Evolutionary conservation across 2,888 invertebrate genomes (phyloP).

Genomic region (Andricus curvator): DNA sequence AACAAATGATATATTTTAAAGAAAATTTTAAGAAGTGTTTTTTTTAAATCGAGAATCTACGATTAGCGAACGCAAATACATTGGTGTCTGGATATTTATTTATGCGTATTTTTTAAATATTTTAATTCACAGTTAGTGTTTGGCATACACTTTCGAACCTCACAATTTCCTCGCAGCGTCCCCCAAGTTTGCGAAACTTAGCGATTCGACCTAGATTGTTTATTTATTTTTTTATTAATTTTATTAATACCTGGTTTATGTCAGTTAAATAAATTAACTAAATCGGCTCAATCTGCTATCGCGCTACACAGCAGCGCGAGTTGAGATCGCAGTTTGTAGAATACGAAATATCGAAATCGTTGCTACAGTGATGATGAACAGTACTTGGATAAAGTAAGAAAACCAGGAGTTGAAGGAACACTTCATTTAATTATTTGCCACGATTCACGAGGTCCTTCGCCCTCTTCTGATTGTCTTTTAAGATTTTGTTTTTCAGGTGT

Average conservation of each 20-base stretch:
- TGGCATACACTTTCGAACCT: constrained; percentile 5
- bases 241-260: constrained; percentile 44
- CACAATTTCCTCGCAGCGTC: neutral
- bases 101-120: constrained; percentile 36
- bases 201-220: neutral
- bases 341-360: constrained; percentile 55
- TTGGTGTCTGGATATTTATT: neutral
- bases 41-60: constrained; percentile 10
- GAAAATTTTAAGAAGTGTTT: constrained; percentile 14
- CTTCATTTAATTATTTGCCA: constrained; percentile 66
- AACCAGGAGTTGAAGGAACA: constrained; percentile 51
- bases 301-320: constrained; percentile 72
- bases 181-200: constrained; percentile 11
- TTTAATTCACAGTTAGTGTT: constrained; percentile 48
- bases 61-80: neutral
- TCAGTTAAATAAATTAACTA: constrained; percentile 76
- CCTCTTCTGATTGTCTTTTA: constrained; percentile 83
- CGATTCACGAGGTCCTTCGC: constrained; percentile 69
- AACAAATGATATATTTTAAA: constrained; percentile 21
- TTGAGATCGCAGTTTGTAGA: constrained; percentile 50
- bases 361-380: constrained; percentile 58
- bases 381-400: constrained; percentile 59
- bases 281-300: constrained; percentile 64
- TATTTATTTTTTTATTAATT: constrained; percentile 30
- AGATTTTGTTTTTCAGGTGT: constrained; percentile 92